Evolutionary conservation across 2,888 invertebrate genomes (phyloP).

Genomic region (Conus canariensis): DNA sequence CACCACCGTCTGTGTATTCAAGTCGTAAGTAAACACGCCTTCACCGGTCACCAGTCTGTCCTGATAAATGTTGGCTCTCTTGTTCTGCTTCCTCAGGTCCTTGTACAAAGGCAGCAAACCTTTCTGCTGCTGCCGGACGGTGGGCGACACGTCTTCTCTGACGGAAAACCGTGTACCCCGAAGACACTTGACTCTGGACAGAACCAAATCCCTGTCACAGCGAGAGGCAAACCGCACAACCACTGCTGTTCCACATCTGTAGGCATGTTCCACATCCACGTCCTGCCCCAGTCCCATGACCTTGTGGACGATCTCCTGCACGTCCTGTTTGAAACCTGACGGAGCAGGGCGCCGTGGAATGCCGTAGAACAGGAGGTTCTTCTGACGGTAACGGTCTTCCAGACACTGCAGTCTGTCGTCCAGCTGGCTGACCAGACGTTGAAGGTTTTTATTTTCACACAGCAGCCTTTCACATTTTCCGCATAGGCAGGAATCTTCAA

Average conservation of each 20-base stretch:
- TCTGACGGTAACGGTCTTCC: not conserved
- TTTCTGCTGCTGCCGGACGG: constrained; percentile 6
- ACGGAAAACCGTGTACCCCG: not conserved
- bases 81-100: not conserved
- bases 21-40: not conserved
- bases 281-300: not conserved
- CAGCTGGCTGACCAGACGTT: not conserved
- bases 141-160: constrained; percentile 18
- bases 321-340: not conserved
- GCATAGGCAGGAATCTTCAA: not conserved
- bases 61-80: not conserved
- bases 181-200: not conserved
- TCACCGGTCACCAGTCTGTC: constrained; percentile 12
- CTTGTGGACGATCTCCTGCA: not conserved
- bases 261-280: not conserved
- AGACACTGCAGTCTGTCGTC: not conserved
- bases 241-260: not conserved
- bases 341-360: not conserved
- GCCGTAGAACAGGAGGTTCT: constrained; percentile 17
- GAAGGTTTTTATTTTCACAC: not conserved
- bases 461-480: not conserved
- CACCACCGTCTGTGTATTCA: not conserved
- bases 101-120: constrained; percentile 13
- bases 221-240: not conserved
- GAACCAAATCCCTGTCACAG: not conserved